Conservation (phyloP, 2,888 invertebrate genomes). For the Heliconius hortense region DNA sequence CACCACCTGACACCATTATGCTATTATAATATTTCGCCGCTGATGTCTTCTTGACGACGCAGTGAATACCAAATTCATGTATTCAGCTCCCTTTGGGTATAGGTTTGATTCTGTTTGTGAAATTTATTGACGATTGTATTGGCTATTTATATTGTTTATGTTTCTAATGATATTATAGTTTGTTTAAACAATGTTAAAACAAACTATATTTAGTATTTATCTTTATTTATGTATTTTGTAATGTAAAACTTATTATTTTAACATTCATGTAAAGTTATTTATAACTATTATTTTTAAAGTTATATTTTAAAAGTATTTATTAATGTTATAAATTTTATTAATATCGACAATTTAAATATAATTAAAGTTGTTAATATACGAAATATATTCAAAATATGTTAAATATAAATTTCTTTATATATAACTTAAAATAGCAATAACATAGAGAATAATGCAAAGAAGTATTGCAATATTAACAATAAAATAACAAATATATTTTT, state of each 20-base stretch:
- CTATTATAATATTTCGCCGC: slow-evolving; percentile 81
- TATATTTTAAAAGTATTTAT: background rate
- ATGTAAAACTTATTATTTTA: background rate
- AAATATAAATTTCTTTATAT: no score
- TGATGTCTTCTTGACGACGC: slow-evolving; percentile 80
- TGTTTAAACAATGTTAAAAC: background rate
- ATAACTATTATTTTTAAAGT: no score
- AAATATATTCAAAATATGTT: background rate
- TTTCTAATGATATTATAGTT: slow-evolving; percentile 44
- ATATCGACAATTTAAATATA: background rate
- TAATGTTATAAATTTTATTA: background rate
- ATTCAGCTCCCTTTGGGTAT: slow-evolving; percentile 50
- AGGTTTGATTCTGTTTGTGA: slow-evolving; percentile 49
- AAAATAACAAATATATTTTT: background rate
- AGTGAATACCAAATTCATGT: slow-evolving; percentile 77
- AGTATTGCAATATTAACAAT: no score
- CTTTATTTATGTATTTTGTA: background rate
- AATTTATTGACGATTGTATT: slow-evolving; percentile 73
- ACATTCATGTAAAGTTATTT: no score
- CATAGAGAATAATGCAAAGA: background rate
- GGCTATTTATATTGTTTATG: slow-evolving; percentile 58
- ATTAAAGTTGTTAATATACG: background rate
- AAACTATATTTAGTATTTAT: background rate
- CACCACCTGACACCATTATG: slow-evolving; percentile 79
- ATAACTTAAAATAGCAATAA: background rate